Evolutionary conservation across 2,113 vertebrate species (phyloP).

Genomic region (Anser cygnoides): DNA sequence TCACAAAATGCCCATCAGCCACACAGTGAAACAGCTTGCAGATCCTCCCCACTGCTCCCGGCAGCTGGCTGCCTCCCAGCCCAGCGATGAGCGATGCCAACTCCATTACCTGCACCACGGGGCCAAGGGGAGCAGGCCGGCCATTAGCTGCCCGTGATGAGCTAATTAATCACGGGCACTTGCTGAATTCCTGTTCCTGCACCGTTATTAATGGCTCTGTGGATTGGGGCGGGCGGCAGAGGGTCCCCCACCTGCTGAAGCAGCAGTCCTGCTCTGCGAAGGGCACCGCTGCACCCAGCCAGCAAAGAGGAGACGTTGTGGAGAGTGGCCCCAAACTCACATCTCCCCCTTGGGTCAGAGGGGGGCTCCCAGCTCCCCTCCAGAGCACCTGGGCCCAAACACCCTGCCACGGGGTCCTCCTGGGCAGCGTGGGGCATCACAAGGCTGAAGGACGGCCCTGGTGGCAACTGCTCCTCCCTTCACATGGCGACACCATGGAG

Average conservation of each 20-base stretch:
- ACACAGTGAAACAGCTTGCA: neutral
- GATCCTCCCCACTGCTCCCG: neutral
- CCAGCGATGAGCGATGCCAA: neutral
- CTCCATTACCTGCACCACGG: neutral
- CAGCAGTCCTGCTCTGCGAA: neutral
- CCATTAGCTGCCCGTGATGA: neutral
- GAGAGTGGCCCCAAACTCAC: neutral
- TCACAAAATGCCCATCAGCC: neutral
- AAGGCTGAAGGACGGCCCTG: neutral
- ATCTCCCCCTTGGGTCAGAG: accelerated
- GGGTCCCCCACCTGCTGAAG: conserved; percentile 23
- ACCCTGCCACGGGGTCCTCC: accelerated
- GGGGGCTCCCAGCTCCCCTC: neutral
- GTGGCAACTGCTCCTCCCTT: neutral
- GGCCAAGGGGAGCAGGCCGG: neutral
- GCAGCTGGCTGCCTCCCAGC: neutral
- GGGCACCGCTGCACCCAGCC: neutral
- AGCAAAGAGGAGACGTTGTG: neutral
- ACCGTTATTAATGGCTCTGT: conserved; percentile 8
- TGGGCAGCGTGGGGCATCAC: accelerated
- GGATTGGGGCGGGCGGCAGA: neutral
- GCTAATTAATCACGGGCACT: conserved; percentile 35
- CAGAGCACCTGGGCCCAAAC: neutral
- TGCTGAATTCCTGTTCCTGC: neutral
- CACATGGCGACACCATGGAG: accelerated